Conservation (phyloP, 2,113 vertebrate species). For the Lamprotornis superbus region DNA sequence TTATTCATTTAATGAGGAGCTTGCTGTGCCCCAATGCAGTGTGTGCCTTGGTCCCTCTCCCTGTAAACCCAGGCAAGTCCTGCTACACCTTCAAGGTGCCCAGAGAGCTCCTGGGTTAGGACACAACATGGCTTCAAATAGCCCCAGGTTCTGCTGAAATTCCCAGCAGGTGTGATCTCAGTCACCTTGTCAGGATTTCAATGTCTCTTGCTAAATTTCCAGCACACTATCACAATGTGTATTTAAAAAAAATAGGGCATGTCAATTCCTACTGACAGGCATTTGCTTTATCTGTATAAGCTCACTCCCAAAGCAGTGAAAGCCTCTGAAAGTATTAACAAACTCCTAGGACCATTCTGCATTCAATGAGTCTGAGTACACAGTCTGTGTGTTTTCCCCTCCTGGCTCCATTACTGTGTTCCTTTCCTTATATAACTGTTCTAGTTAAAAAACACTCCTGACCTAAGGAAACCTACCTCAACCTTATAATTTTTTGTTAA, state of each 20-base stretch:
- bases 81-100: background rate
- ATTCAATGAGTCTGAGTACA: background rate
- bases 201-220: background rate
- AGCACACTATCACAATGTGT: background rate
- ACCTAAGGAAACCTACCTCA: constrained; percentile 54
- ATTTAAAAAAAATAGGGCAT: background rate
- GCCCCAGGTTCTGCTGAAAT: background rate
- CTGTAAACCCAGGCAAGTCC: background rate
- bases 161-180: background rate
- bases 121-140: background rate
- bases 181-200: background rate
- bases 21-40: background rate
- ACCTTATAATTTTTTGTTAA: constrained; percentile 73
- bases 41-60: background rate
- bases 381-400: background rate
- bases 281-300: background rate
- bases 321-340: background rate
- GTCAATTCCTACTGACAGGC: background rate
- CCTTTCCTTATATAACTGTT: constrained; percentile 66
- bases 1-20: background rate
- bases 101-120: background rate
- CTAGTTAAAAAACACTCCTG: constrained; percentile 23
- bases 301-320: background rate
- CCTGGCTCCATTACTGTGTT: background rate
- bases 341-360: background rate